phyloP scores from a whole-genome alignment of 2,888 invertebrate genomes.

The Phasia obesa region DNA sequence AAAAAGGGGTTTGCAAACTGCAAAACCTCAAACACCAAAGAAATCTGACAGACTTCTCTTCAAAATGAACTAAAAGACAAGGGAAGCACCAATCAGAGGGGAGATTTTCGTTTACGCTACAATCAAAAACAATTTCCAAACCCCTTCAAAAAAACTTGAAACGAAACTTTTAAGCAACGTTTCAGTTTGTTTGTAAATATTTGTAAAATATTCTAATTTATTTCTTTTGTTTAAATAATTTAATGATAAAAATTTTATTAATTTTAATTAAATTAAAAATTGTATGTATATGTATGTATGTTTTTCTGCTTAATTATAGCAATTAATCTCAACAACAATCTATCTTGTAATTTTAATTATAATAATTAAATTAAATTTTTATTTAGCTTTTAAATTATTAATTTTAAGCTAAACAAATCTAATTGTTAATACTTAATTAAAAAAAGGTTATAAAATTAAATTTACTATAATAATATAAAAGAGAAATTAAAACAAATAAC shows the following conservation, averaged over 20 bases:
- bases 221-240: constrained; percentile 42
- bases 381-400: constrained; percentile 43
- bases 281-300: background rate
- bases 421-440: constrained; percentile 47
- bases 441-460: constrained; percentile 20
- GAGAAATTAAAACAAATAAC: constrained; percentile 37
- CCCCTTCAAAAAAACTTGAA: background rate
- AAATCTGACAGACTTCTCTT: constrained; percentile 4
- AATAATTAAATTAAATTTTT: constrained; percentile 29
- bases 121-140: background rate
- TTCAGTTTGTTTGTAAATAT: constrained; percentile 50
- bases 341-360: constrained; percentile 18
- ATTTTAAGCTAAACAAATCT: constrained; percentile 30
- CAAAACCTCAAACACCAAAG: constrained; percentile 49
- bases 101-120: background rate
- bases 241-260: constrained; percentile 2
- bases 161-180: background rate
- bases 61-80: background rate
- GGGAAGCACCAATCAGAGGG: background rate
- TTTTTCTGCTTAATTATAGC: constrained; percentile 18
- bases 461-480: constrained; percentile 24
- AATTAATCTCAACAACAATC: background rate
- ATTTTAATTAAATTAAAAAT: constrained; percentile 8
- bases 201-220: constrained; percentile 63
- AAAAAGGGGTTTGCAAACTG: background rate